Percentiles rank a stretch among this genome's conserved stretches.
Evolutionary conservation across 2,888 invertebrate species (phyloP).

Genomic region (Seira ritae): DNA sequence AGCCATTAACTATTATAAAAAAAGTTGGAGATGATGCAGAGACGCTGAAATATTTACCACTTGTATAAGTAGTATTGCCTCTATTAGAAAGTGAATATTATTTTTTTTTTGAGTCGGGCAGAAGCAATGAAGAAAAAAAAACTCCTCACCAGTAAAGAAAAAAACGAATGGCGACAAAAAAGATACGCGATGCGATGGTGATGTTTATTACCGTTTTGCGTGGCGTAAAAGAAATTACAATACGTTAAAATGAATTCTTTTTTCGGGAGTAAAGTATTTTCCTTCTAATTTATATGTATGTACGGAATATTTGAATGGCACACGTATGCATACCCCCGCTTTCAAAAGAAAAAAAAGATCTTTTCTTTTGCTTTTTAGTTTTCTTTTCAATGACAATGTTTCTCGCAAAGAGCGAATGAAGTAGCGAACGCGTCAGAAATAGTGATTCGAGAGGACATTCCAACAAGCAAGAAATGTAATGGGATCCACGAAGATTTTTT

Average conservation of each 20-base stretch:
- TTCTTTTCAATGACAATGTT: neutral
- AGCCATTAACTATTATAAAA: constrained; percentile 52
- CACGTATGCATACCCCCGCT: neutral
- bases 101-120: neutral
- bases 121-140: neutral
- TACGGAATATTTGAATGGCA: neutral
- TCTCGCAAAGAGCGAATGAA: neutral
- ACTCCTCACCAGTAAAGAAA: constrained; percentile 30
- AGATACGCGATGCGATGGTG: neutral
- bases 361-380: neutral
- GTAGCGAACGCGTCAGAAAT: neutral
- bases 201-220: neutral
- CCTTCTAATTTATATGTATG: neutral
- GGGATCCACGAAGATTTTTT: constrained; percentile 48
- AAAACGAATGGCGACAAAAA: constrained; percentile 41
- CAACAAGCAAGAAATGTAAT: constrained; percentile 35
- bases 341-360: neutral
- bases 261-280: neutral
- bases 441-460: neutral
- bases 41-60: constrained; percentile 62
- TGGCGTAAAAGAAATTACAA: neutral
- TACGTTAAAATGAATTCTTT: constrained; percentile 1
- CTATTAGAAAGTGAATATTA: neutral
- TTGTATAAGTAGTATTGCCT: constrained; percentile 41
- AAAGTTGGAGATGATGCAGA: constrained; percentile 40